Base-by-base conservation (phyloP, 2,888 invertebrate species). In the Dioctria linearis region DNA sequence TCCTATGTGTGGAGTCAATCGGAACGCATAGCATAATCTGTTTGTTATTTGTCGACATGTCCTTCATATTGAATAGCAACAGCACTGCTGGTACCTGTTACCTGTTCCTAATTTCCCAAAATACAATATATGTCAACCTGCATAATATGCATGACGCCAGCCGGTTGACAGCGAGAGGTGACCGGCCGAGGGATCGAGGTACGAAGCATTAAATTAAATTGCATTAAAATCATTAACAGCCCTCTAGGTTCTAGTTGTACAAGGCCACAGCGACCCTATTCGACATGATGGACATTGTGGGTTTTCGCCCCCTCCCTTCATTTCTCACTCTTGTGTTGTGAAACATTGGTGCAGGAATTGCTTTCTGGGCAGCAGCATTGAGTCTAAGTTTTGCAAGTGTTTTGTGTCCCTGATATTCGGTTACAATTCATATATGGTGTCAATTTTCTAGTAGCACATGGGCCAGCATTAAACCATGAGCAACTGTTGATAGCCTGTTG, bases 401-500 rank as follows among this genome's bases (percentile, higher is more conserved):
- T 57, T 59, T 73, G 73, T 40, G 25, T 43, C 57, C 40, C 46
- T 40, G 46, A 40, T 39, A 57, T 73, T 73, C 73, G 57, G 57
- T 42, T 57, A 73, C 57, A 73, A 73, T 73, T 73, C 57, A 73
- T 73, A 25, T 25, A 59, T 40, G 42, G 57, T 57, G 73, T 42
- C 73, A 57, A 59, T 73, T 73, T 73, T 40, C 73, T n/a, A 57
- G 59, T 51, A 73, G 59, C 73, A 59, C 73, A 73, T 73, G 73
- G 54, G n/a, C 63, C 40, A 54, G 79, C 69, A 66, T n/a, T 67
- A 66, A 79, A 76, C 79, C 73, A 79, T 66, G 61, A 75, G 67
- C 81, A 81, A 81, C 79, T 81, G 81, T 81, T 81, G 79, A 75
- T 79, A 54, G 65, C 79, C 75, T 81, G 81, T 81, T 81, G 81